Conservation (phyloP, 2,797 vertebrate species). For the Chloroceryle amazona region DNA sequence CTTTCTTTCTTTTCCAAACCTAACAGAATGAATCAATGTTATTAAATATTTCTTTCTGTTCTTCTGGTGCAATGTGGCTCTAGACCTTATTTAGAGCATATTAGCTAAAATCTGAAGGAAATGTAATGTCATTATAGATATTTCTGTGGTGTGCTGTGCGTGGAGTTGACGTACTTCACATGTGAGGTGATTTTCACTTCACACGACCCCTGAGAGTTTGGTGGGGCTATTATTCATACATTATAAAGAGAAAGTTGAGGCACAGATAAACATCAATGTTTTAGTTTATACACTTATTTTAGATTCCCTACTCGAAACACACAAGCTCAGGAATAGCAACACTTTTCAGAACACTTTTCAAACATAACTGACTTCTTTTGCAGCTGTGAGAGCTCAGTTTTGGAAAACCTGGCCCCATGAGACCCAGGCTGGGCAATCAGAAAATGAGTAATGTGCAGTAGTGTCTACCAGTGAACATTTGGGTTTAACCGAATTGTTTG, state of each 20-base stretch:
- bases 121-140: not conserved
- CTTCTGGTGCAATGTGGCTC: not conserved
- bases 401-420: not conserved
- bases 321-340: not conserved
- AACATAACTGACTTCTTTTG: not conserved
- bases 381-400: not conserved
- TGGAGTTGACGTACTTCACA: not conserved
- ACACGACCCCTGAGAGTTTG: not conserved
- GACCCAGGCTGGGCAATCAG: not conserved
- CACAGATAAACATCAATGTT: not conserved
- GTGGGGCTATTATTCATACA: not conserved
- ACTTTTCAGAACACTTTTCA: not conserved
- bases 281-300: not conserved
- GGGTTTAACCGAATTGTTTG: not conserved
- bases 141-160: not conserved
- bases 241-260: not conserved
- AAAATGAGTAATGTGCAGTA: not conserved
- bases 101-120: not conserved
- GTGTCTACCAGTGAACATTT: not conserved
- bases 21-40: not conserved
- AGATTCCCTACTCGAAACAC: not conserved
- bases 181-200: constrained; percentile 1
- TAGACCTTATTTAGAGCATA: not conserved
- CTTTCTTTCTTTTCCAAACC: not conserved
- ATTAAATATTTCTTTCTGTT: not conserved